These are phyloP conservation scores for Chaenocephalus aceratus DNA, from an alignment of 2,113 vertebrate genomes.

Conservation along the genomic window DNA sequence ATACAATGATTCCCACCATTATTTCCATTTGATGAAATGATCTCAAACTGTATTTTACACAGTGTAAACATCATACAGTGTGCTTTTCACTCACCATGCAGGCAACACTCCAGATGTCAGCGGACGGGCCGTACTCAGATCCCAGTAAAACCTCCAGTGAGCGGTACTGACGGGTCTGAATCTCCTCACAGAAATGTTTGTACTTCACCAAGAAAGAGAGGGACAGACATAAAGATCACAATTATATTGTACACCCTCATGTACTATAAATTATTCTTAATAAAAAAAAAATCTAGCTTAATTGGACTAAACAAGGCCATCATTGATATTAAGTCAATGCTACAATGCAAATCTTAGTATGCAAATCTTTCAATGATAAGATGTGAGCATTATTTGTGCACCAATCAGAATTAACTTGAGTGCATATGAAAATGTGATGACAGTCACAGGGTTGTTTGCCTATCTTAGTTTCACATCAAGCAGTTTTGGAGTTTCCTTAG, in stretches of 20 bases:
- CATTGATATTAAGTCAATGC: too few relatives aligned
- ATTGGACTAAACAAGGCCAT: too few relatives aligned
- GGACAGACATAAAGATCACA: neutral
- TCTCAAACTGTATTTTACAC: neutral
- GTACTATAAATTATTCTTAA: too few relatives aligned
- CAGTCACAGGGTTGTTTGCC: too few relatives aligned
- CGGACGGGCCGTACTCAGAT: slow-evolving; percentile 86
- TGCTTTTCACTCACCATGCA: slow-evolving; percentile 85
- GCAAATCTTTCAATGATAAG: too few relatives aligned
- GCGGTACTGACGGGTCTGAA: slow-evolving; percentile 91
- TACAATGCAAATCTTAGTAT: too few relatives aligned
- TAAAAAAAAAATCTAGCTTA: too few relatives aligned
- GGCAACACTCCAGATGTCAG: slow-evolving; percentile 90
- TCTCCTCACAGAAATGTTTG: slow-evolving; percentile 90
- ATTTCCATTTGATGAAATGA: neutral
- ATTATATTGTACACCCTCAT: neutral
- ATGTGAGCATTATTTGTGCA: too few relatives aligned
- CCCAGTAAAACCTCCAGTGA: slow-evolving; percentile 90
- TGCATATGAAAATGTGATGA: too few relatives aligned
- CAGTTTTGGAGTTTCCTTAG: neutral
- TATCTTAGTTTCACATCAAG: neutral
- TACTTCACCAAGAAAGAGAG: slow-evolving; percentile 80
- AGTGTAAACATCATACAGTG: neutral
- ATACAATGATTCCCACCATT: neutral
- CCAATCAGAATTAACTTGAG: too few relatives aligned